phyloP scores from a whole-genome alignment of 2,113 vertebrate species.

The Neopipo cinnamomea region DNA sequence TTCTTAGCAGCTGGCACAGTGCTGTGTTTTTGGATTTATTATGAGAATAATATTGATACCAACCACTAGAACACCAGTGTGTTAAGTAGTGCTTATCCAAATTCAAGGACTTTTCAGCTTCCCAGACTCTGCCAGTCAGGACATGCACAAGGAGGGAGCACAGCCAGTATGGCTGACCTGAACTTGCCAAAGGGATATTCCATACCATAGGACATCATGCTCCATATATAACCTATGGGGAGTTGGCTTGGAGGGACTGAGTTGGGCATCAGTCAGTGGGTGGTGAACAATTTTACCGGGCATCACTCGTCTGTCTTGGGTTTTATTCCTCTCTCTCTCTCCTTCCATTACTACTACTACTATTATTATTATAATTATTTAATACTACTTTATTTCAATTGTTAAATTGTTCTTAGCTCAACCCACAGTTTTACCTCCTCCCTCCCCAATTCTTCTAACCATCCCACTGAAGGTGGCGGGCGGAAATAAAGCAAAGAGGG shows the following conservation, averaged over 20 bases:
- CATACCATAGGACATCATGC: neutral
- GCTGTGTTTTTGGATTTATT: neutral
- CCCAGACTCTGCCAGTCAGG: neutral
- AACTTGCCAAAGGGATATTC: neutral
- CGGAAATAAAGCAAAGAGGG: neutral
- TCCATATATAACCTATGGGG: neutral
- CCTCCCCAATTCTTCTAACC: neutral
- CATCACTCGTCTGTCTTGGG: neutral
- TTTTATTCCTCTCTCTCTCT: neutral
- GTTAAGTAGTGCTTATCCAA: neutral
- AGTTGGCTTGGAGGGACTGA: neutral
- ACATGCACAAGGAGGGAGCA: neutral
- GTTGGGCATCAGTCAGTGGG: neutral
- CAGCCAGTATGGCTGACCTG: neutral
- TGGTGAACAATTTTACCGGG: neutral
- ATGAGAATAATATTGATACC: neutral
- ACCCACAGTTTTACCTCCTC: neutral
- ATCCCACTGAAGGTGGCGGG: neutral
- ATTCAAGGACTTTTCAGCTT: neutral
- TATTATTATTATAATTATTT: neutral
- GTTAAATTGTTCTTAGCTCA: neutral
- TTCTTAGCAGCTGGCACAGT: neutral
- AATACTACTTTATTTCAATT: neutral
- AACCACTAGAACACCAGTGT: neutral
- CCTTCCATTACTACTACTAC: rapidly evolving